Conservation (phyloP, 2,888 invertebrate genomes). For the Zonitis immaculata region DNA sequence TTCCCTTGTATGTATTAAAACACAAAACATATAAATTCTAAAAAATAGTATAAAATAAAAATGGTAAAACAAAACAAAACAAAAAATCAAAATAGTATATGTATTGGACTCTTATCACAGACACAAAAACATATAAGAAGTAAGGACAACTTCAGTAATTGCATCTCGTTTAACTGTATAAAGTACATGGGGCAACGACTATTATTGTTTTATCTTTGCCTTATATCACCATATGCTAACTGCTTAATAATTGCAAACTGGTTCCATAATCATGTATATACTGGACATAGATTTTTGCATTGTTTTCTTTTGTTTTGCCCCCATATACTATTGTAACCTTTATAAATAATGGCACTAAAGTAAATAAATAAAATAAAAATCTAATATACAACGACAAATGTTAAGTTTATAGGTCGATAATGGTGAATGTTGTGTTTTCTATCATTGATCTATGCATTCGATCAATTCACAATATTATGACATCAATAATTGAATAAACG, state of each 20-base stretch:
- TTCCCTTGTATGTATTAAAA: too few species aligned
- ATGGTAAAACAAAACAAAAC: too few species aligned
- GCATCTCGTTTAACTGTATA: slow-evolving; percentile 39
- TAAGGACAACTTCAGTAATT: slow-evolving; percentile 37
- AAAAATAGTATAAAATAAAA: too few species aligned
- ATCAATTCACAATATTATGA: slow-evolving; percentile 33
- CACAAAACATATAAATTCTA: too few species aligned
- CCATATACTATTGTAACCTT: slow-evolving; percentile 1
- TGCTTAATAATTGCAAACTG: slow-evolving; percentile 34
- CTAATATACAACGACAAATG: too few species aligned
- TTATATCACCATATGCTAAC: slow-evolving; percentile 37
- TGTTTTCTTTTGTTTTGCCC: too few species aligned
- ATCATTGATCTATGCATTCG: slow-evolving; percentile 32
- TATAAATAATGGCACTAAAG: not conserved
- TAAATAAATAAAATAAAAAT: too few species aligned
- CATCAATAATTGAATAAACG: slow-evolving; percentile 34
- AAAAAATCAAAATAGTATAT: slow-evolving; percentile 16
- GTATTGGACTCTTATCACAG: slow-evolving; percentile 33
- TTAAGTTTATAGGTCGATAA: too few species aligned
- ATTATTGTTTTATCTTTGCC: slow-evolving; percentile 37
- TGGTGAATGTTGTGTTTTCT: not conserved
- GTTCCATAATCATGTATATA: slow-evolving; percentile 9
- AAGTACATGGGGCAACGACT: slow-evolving; percentile 35
- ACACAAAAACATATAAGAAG: slow-evolving; percentile 6
- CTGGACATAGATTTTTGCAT: not conserved